These are phyloP conservation scores for Sericinus montela DNA, from an alignment of 2,888 invertebrate genomes.

Conservation along the genomic window DNA sequence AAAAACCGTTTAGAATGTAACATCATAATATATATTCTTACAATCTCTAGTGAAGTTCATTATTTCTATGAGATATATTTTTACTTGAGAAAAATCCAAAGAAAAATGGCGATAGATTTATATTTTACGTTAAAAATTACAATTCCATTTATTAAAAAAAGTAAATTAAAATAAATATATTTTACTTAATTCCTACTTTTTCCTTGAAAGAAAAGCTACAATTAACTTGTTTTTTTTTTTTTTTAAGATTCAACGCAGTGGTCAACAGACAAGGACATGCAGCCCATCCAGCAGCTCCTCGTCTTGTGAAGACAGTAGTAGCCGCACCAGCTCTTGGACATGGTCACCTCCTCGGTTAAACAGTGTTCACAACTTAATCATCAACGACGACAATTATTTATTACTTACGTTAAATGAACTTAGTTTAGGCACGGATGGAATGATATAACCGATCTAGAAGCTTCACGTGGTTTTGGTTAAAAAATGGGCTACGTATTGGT, in stretches of 20 bases:
- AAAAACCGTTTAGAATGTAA: too few relatives aligned
- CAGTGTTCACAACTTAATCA: constrained; percentile 18
- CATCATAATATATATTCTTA: too few relatives aligned
- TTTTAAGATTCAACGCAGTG: constrained; percentile 78
- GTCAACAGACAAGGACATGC: constrained; percentile 79
- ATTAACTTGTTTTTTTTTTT: constrained; percentile 16
- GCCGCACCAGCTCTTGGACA: constrained; percentile 57
- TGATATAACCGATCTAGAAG: constrained; percentile 40
- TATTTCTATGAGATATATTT: too few relatives aligned
- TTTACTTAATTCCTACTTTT: too few relatives aligned
- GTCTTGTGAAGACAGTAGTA: constrained; percentile 30
- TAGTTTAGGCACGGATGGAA: constrained; percentile 66
- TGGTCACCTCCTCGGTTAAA: constrained; percentile 57
- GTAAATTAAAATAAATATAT: too few relatives aligned
- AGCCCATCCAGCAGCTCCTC: constrained; percentile 65
- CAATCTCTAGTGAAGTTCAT: too few relatives aligned
- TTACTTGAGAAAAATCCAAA: too few relatives aligned
- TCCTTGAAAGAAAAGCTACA: too few relatives aligned
- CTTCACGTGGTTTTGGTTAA: constrained; percentile 40
- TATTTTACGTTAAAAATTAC: too few relatives aligned
- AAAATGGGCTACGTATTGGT: constrained; percentile 24
- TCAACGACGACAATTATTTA: constrained; percentile 54
- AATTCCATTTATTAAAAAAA: too few relatives aligned
- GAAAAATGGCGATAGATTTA: too few relatives aligned
- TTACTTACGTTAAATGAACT: constrained; percentile 38